A percentile compares a stretch with the other conserved stretches of the same genome.
Conservation (phyloP, 2,797 vertebrate species). For the Pantherophis alleghaniensis region DNA sequence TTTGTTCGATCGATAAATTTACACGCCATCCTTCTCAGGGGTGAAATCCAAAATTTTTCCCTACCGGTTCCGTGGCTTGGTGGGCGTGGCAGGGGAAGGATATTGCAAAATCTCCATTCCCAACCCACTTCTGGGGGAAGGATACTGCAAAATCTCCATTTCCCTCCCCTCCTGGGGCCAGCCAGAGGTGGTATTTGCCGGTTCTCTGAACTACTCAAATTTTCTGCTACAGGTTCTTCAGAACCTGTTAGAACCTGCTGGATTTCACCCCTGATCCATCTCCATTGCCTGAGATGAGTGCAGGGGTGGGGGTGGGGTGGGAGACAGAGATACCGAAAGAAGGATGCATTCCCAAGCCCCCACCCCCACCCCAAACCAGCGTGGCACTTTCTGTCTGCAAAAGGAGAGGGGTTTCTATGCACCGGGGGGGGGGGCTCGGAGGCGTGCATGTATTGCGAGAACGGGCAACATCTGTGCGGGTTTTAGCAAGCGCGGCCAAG, state of each 20-base stretch:
- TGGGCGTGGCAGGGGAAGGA: too few relatives aligned
- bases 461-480: background rate
- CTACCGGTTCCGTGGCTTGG: too few relatives aligned
- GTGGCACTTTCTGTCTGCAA: background rate
- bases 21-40: background rate
- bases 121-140: too few relatives aligned
- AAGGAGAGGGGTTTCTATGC: background rate
- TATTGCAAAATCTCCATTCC: too few relatives aligned
- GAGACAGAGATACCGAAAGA: background rate
- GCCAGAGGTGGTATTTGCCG: too few relatives aligned
- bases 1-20: background rate
- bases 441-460: background rate
- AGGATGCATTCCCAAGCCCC: background rate
- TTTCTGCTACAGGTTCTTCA: too few relatives aligned
- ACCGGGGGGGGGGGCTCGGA: fast-evolving
- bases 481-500: background rate
- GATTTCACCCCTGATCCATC: background rate
- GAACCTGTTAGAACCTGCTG: too few relatives aligned
- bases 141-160: too few relatives aligned
- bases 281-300: background rate
- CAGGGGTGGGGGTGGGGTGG: background rate
- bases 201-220: too few relatives aligned
- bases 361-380: background rate
- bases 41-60: too few relatives aligned
- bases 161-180: too few relatives aligned